Conservation (phyloP, 2,113 vertebrate species). For the Nerophis ophidion region DNA sequence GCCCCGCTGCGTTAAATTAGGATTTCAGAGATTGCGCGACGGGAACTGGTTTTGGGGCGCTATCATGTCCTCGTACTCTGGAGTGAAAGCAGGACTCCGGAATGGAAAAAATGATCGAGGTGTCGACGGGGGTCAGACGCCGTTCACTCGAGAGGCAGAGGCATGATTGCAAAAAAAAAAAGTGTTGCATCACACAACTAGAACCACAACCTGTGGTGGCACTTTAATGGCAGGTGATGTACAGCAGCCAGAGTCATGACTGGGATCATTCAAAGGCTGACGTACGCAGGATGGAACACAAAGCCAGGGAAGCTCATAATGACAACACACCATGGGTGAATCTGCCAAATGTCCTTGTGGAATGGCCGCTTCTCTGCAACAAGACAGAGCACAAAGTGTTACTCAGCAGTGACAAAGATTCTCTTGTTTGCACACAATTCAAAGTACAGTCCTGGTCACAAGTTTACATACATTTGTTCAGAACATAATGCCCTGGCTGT, state of each 20-base stretch:
- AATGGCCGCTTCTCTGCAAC: constrained; percentile 69
- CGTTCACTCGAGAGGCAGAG: constrained; percentile 34
- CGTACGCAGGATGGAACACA: constrained; percentile 5
- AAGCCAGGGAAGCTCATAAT: constrained; percentile 48
- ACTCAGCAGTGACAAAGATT: constrained; percentile 31
- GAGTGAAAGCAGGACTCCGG: constrained; percentile 8
- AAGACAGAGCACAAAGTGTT: constrained; percentile 50
- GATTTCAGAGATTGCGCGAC: constrained; percentile 24
- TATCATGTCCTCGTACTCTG: constrained; percentile 16
- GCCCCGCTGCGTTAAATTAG: constrained; percentile 38
- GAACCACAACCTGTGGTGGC: constrained; percentile 23
- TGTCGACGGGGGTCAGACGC: constrained; percentile 19
- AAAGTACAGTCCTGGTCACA: no score
- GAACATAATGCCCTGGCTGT: no score
- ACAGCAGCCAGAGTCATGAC: constrained; percentile 11
- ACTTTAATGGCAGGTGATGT: not conserved
- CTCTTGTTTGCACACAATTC: constrained; percentile 4
- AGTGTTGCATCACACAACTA: constrained; percentile 37
- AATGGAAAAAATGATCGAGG: constrained; percentile 10
- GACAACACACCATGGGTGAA: constrained; percentile 74
- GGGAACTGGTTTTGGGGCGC: constrained; percentile 8
- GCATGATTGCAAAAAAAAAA: constrained; percentile 24
- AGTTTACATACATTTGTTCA: no score
- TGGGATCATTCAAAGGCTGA: not conserved
- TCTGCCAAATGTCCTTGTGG: constrained; percentile 69